Percentiles rank a stretch among this genome's conserved stretches.
phyloP scores from a whole-genome alignment of 2,113 vertebrate genomes.

The Saccopteryx bilineata region DNA sequence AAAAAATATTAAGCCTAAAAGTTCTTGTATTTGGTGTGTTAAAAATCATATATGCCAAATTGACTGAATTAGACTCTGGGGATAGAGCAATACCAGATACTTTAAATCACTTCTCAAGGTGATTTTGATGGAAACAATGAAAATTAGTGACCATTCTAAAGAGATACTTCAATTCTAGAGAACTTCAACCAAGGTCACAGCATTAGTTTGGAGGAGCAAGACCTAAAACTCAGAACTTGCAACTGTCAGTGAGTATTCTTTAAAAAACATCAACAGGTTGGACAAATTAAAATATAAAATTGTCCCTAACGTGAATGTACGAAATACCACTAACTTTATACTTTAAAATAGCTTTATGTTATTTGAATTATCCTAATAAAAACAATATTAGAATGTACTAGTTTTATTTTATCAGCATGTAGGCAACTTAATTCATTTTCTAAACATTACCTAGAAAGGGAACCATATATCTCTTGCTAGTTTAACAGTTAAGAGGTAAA shows the following conservation, averaged over 20 bases:
- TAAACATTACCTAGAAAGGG: slow-evolving; percentile 15
- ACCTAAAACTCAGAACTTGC: background rate
- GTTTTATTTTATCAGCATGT: slow-evolving; percentile 9
- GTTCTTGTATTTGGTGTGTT: slow-evolving; percentile 49
- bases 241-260: background rate
- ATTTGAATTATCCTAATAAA: slow-evolving; percentile 28
- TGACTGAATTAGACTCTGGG: slow-evolving; percentile 8
- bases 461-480: background rate
- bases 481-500: background rate
- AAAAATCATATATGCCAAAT: slow-evolving; percentile 31
- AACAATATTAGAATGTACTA: slow-evolving; percentile 38
- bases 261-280: background rate
- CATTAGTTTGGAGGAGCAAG: background rate
- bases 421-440: slow-evolving; percentile 33
- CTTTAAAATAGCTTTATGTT: slow-evolving; percentile 45
- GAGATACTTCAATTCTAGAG: background rate
- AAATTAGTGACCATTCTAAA: slow-evolving; percentile 1
- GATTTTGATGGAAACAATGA: background rate
- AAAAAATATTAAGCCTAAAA: slow-evolving; percentile 22
- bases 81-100: background rate
- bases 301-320: background rate
- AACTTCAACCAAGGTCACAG: background rate
- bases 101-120: slow-evolving; percentile 3
- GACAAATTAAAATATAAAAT: slow-evolving; percentile 22
- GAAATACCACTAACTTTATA: background rate